phyloP scores from a whole-genome alignment of 2,797 vertebrate species.

The Molossus molossus region DNA sequence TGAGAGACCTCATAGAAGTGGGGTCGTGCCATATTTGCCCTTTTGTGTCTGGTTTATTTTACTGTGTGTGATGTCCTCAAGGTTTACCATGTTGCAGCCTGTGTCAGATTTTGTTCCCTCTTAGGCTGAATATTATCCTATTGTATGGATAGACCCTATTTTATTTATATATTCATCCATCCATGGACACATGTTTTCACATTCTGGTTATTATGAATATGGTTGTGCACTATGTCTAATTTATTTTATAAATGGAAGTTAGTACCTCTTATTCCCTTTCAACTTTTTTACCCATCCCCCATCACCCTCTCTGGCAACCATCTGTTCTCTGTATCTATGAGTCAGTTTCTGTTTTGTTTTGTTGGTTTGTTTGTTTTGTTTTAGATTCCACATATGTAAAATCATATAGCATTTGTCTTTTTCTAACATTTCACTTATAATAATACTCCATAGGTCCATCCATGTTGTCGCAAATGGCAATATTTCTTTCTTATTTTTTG shows the following conservation, averaged over 20 bases:
- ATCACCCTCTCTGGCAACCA: neutral
- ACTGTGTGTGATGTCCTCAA: too few relatives aligned
- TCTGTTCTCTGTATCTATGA: neutral
- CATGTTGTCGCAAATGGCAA: neutral
- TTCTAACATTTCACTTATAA: neutral
- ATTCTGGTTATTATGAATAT: too few relatives aligned
- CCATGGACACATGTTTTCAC: too few relatives aligned
- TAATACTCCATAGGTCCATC: neutral
- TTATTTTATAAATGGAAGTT: neutral
- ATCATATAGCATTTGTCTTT: neutral
- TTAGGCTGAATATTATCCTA: too few relatives aligned
- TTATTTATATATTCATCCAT: too few relatives aligned
- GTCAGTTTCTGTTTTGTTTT: neutral
- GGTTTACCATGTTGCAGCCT: too few relatives aligned
- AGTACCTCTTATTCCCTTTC: neutral
- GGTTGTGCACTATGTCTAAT: neutral
- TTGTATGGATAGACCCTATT: too few relatives aligned
- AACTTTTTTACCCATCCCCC: neutral
- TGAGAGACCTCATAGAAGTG: too few relatives aligned
- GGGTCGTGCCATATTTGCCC: too few relatives aligned
- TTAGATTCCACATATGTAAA: neutral
- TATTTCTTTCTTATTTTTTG: neutral
- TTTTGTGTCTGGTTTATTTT: too few relatives aligned
- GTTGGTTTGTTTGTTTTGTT: neutral
- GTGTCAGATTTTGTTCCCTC: too few relatives aligned